Evolutionary conservation across 2,797 vertebrate species (phyloP), one percentile per base, ranked within the genome.

Genomic region (Danio albolineatus): DNA sequence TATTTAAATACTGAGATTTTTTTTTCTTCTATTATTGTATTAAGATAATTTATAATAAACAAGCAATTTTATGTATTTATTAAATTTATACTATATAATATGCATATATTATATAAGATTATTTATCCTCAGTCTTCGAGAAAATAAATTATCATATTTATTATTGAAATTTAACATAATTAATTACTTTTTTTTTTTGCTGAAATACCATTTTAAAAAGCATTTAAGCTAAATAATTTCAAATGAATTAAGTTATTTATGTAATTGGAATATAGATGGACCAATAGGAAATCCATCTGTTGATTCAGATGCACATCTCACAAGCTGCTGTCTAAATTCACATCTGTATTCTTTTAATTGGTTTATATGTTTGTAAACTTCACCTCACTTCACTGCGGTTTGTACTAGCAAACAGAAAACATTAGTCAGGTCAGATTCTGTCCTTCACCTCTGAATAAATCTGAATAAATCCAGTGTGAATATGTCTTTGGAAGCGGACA

Each of bases 401-500:
- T 3, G 16, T 13, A 41, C 43, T 36, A 39, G 61, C 41, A 67
- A 76, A 43, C 16, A 66, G 16, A 76, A 43, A 60, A 46, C 12
- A 17, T 14, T 17, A 60, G 9, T 49, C 4, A 48, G 44, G 21
- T 51, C 10, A 60, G 19, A 69, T 6, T 10, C 39, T 46, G 21
- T 51, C n/a, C 43, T 49, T 70, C 10, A 19, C n/a, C 43, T 49
- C 10, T 13, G 12, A 10, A 51, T 43, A n/a, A n/a, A n/a, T 64
- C 9, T 67, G 46, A 16, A 53, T 76, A 61, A 51, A 61, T 19
- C 36, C 28, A 8, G 44, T 70, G 39, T 69, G 13, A 66, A 46
- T n/a, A 54, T 53, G 14, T 69, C 9, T 59, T 28, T 69, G 49
- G 43, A 28, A 44, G 14, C 14, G 16, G 4, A 67, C 65, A 75